Evolutionary conservation across 30 jellyfish, hydroid and myxozoan species (phyloP), one percentile per base, ranked within the genome.

Genomic region (Catostylus mosaicus): DNA sequence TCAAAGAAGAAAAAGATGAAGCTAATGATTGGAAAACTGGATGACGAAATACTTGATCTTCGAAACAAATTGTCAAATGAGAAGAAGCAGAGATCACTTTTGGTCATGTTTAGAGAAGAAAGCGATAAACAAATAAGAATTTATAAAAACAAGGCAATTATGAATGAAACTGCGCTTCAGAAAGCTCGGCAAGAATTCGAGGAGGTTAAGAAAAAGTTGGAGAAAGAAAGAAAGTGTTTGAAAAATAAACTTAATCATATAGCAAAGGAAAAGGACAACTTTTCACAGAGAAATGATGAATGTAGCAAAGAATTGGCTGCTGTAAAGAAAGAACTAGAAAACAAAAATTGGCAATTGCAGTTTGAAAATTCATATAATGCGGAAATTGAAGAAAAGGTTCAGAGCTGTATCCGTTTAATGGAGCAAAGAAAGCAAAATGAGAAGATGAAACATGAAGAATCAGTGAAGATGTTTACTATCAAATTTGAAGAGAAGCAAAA

Each of bases 301-400:
- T 20, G 23, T 26, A 52, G 24, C 30, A 20, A 52, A 20, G 67
- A 52, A 20, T 20, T 52, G 30, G 29, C 7, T 20, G 67, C 26
- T 26, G 6, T 52, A 4, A 52, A n/a, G 29, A 26, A 52, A n/a
- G 67, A 52, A n/a, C 67, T 10, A 4, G 7, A 20, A n/a, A 16
- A 52, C 6, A 20, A 3, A 27, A 24, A 31, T 6, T 36, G 67
- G 48, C 30, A 56, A 30, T 23, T 75, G 20, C 45, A 30, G n/a
- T 75, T 3, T 56, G 75, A 52, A 37, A 75, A 56, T 18, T 51
- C 86, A 3, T 75, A 51, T 24, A 32, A 50, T 56, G 57, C 59
- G 12, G 76, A 51, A 33, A 75, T 75, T 29, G 86, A 75, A 36
- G 37, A 35, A 37, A 75, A 40, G 59, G 3, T 52, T 35, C 16